Percentiles rank a stretch among this genome's conserved stretches.
phyloP scores from a whole-genome alignment of 2,888 invertebrate species.

The Apodemia hepburni region DNA sequence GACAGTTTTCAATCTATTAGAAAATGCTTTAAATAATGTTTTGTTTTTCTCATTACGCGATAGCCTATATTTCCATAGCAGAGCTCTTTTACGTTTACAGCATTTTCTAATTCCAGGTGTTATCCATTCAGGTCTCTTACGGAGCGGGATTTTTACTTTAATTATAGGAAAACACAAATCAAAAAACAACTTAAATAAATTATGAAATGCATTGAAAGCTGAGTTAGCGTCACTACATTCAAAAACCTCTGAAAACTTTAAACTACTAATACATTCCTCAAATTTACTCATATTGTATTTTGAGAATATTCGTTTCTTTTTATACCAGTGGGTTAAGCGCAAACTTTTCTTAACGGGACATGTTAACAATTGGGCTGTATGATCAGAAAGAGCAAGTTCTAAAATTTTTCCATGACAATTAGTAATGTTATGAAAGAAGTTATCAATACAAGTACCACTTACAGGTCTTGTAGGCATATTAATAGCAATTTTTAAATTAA shows the following conservation, averaged over 20 bases:
- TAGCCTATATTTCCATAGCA: not conserved
- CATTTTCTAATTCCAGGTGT: not conserved
- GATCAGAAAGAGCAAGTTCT: not conserved
- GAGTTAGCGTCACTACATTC: not conserved
- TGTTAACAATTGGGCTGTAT: not conserved
- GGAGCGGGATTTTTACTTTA: not conserved
- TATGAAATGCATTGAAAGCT: not conserved
- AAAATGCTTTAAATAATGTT: not conserved
- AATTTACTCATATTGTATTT: conserved; percentile 1
- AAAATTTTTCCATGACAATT: not conserved
- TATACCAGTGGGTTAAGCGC: not conserved
- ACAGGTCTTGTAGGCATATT: not conserved
- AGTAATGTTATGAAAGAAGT: not conserved
- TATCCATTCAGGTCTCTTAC: not conserved
- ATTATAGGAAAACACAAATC: not conserved
- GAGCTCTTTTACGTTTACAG: not conserved
- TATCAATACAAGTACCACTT: conserved; percentile 1
- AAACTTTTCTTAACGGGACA: not conserved
- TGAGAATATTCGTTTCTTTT: not conserved
- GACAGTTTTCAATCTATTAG: not conserved
- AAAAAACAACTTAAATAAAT: not conserved
- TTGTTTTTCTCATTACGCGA: not conserved
- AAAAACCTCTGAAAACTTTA: not conserved
- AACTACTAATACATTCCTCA: not conserved
- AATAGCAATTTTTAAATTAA: not conserved